Evolutionary conservation across 2,113 vertebrate genomes (phyloP).

Genomic region (Ramphastos sulfuratus): DNA sequence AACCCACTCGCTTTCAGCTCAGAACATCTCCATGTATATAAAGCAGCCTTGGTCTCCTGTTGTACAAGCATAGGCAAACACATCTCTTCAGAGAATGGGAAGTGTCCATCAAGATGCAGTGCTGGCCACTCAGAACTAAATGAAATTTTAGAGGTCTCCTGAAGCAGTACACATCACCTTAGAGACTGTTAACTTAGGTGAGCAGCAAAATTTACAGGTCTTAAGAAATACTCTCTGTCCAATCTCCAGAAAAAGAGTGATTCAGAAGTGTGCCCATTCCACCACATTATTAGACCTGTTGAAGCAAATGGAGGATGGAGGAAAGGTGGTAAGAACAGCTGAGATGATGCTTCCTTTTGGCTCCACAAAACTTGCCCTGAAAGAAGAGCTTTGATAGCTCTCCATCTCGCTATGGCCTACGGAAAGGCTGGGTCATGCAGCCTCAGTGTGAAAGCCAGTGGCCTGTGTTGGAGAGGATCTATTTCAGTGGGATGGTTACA

Average conservation of each 20-base stretch:
- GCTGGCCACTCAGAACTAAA: not conserved
- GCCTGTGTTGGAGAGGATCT: not conserved
- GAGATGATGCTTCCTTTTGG: not conserved
- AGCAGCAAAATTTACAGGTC: not conserved
- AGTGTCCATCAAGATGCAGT: not conserved
- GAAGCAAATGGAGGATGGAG: not conserved
- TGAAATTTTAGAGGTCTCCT: not conserved
- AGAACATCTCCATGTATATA: not conserved
- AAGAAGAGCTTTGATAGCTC: not conserved
- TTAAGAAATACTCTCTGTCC: not conserved
- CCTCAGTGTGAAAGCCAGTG: not conserved
- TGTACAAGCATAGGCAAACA: not conserved
- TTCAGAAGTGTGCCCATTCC: not conserved
- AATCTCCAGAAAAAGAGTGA: not conserved
- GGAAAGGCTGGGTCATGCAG: not conserved
- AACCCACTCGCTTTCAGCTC: not conserved
- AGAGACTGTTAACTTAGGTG: not conserved
- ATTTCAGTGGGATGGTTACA: not conserved
- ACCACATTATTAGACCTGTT: not conserved
- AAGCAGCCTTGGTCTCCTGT: not conserved
- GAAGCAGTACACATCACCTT: not conserved
- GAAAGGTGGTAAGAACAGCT: not conserved
- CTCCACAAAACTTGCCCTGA: not conserved
- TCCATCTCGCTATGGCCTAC: not conserved
- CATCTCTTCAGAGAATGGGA: not conserved